These are phyloP conservation scores for Phaedon cochleariae DNA, from an alignment of 2,888 invertebrate species.

Conservation along the genomic window DNA sequence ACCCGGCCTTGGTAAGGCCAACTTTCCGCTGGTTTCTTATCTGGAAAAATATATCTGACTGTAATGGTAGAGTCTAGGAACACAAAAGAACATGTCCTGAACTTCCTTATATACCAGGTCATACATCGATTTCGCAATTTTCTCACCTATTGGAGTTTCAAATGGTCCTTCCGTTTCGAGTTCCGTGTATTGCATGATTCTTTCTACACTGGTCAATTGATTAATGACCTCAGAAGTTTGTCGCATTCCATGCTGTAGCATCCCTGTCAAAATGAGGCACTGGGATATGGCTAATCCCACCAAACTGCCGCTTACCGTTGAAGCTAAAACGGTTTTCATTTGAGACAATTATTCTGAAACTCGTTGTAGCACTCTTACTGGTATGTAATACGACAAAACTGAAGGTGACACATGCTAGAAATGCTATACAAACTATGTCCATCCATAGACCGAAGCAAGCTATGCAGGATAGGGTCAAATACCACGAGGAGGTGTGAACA, in stretches of 20 bases:
- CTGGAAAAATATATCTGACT: no score
- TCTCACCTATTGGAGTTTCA: conserved; percentile 61
- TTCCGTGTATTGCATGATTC: conserved; percentile 78
- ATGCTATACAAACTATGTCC: conserved; percentile 69
- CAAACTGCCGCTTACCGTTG: conserved; percentile 44
- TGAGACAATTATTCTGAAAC: no score
- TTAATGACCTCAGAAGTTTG: conserved; percentile 80
- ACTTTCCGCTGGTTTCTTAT: conserved; percentile 66
- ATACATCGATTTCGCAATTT: no score
- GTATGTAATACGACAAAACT: conserved; percentile 63
- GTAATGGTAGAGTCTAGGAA: no score
- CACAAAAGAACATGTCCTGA: no score
- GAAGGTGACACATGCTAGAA: conserved; percentile 69
- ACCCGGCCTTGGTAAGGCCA: conserved; percentile 71
- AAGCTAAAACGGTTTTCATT: no score
- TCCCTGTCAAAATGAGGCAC: conserved; percentile 76
- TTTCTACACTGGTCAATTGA: conserved; percentile 82
- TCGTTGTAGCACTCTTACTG: conserved; percentile 40
- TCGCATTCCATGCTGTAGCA: conserved; percentile 83
- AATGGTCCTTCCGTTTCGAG: conserved; percentile 67
- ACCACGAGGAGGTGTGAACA: conserved; percentile 72
- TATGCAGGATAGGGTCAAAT: conserved; percentile 67
- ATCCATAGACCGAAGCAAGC: conserved; percentile 73
- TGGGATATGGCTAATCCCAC: conserved; percentile 53
- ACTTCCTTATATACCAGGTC: no score